Conservation (phyloP, 2,113 vertebrate species). For the Ochotona princeps region DNA sequence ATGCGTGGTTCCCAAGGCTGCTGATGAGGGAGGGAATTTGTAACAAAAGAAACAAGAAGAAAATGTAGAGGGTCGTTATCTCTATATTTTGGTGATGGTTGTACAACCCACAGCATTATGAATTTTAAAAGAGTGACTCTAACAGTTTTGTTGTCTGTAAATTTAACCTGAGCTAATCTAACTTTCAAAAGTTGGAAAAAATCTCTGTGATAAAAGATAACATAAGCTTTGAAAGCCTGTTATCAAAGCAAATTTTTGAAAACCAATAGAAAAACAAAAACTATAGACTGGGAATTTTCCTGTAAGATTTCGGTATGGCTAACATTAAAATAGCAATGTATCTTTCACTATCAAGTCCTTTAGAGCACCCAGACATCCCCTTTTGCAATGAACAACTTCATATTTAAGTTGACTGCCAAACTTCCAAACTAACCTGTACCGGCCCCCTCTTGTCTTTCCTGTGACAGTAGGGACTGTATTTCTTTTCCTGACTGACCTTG, state of each 20-base stretch:
- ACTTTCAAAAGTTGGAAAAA: neutral
- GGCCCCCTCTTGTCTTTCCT: neutral
- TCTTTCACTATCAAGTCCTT: neutral
- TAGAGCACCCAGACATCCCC: neutral
- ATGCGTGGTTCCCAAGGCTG: neutral
- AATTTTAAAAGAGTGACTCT: neutral
- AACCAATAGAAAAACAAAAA: neutral
- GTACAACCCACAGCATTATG: neutral
- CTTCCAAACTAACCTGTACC: neutral
- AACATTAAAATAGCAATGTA: neutral
- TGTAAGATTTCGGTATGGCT: neutral
- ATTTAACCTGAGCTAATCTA: neutral
- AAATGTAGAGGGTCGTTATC: neutral
- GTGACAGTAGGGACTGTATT: neutral
- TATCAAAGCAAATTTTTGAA: neutral
- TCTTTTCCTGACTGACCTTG: neutral
- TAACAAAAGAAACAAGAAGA: conserved; percentile 14
- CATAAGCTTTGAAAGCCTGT: conserved; percentile 10
- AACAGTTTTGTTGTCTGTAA: neutral
- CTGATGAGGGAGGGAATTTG: neutral
- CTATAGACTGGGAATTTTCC: neutral
- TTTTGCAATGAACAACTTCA: neutral
- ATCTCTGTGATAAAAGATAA: neutral
- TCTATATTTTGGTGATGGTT: neutral
- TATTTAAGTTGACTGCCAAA: neutral